Conservation (phyloP, 1,140 invertebrate species). For the Drosophila ananassae region DNA sequence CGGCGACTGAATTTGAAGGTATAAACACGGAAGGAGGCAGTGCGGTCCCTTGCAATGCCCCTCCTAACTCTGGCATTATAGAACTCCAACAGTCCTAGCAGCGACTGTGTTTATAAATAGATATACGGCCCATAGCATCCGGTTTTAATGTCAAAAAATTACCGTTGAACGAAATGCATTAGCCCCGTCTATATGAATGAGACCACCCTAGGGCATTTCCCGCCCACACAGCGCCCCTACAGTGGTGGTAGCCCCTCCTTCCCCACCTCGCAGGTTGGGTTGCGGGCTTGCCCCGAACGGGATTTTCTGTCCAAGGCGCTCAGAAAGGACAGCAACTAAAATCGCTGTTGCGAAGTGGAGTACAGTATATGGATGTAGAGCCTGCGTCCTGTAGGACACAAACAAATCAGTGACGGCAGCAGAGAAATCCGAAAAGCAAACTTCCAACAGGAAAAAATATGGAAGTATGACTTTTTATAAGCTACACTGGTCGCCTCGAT, state of each 20-base stretch:
- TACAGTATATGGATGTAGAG: constrained; percentile 11
- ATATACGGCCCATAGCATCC: background rate
- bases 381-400: constrained; percentile 16
- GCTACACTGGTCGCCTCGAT: too few relatives aligned
- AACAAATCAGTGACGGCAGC: background rate
- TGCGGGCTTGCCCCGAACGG: constrained; percentile 37
- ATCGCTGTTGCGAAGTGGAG: constrained; percentile 3
- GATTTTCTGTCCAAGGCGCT: constrained; percentile 61
- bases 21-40: too few relatives aligned
- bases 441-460: too few relatives aligned
- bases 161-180: constrained; percentile 33
- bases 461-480: too few relatives aligned
- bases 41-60: too few relatives aligned
- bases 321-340: constrained; percentile 41
- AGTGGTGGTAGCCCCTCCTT: too few relatives aligned
- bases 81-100: too few relatives aligned
- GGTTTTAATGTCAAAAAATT: constrained; percentile 22
- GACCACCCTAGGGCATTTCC: too few relatives aligned
- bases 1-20: background rate
- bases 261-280: background rate
- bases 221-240: too few relatives aligned
- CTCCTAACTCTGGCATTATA: too few relatives aligned
- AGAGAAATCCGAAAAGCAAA: too few relatives aligned
- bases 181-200: constrained; percentile 10
- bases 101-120: background rate